These are phyloP conservation scores for Falcaria lacertinaria DNA, from an alignment of 2,888 invertebrate species.

Conservation along the genomic window DNA sequence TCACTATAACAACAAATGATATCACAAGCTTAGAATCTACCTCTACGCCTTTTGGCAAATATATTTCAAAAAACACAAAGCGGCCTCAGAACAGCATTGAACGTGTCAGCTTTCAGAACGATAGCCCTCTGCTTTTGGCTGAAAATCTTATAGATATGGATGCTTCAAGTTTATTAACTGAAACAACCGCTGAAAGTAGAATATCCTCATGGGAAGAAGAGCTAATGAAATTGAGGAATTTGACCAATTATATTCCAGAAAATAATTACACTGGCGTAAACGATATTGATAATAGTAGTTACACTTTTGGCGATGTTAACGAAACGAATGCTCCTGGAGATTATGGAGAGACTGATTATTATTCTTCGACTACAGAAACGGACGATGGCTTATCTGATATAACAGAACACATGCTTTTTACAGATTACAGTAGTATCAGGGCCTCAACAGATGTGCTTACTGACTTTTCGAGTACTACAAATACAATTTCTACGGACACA, in stretches of 20 bases:
- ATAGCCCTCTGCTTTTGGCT: neutral
- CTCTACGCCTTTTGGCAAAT: neutral
- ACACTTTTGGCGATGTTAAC: constrained; percentile 6
- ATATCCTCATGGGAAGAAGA: constrained; percentile 25
- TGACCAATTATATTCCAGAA: constrained; percentile 11
- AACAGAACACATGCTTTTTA: neutral
- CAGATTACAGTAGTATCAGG: neutral
- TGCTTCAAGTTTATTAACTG: constrained; percentile 11
- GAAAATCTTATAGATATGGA: constrained; percentile 14
- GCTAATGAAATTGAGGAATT: constrained; percentile 36
- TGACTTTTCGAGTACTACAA: neutral
- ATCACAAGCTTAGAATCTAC: constrained; percentile 1
- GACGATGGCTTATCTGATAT: constrained; percentile 7
- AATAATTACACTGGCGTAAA: neutral
- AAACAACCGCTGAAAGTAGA: constrained; percentile 27
- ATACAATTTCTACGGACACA: neutral
- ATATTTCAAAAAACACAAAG: neutral
- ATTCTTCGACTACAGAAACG: constrained; percentile 8
- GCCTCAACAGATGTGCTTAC: neutral
- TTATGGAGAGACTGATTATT: constrained; percentile 29
- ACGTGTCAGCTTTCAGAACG: neutral
- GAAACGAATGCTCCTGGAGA: constrained; percentile 25
- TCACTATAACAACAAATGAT: constrained; percentile 10
- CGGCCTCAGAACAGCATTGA: neutral
- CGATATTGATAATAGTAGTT: neutral